Evolutionary conservation across 2,797 vertebrate species (phyloP).

Genomic region (Sciurus vulgaris): DNA sequence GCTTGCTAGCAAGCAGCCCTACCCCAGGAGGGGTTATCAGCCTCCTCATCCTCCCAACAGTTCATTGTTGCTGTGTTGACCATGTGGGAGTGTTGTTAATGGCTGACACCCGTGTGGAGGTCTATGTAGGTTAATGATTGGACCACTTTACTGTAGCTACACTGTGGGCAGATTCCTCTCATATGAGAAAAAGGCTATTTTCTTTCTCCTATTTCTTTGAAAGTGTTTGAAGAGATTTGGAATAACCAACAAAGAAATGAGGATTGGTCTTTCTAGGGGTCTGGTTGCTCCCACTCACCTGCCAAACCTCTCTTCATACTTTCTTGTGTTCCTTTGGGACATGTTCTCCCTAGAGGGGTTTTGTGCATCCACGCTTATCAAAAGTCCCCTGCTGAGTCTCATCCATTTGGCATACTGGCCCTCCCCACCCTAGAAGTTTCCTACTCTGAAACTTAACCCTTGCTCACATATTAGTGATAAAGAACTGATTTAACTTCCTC

Average conservation of each 20-base stretch:
- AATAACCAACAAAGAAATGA: not conserved
- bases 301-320: accelerated
- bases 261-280: not conserved
- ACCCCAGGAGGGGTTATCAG: not conserved
- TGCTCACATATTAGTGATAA: not conserved
- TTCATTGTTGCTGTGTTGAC: conserved; percentile 50
- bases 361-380: not conserved
- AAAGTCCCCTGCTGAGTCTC: not conserved
- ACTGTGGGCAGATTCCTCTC: conserved; percentile 47
- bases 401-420: not conserved
- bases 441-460: not conserved
- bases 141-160: conserved; percentile 54
- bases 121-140: conserved; percentile 79
- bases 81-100: conserved; percentile 66
- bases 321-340: not conserved
- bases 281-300: not conserved
- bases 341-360: not conserved
- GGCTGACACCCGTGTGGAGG: conserved; percentile 58
- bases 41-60: conserved; percentile 38
- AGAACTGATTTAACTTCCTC: not conserved
- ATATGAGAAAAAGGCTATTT: conserved; percentile 55
- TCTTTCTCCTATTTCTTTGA: conserved; percentile 17
- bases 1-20: conserved; percentile 58
- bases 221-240: not conserved
- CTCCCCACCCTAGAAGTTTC: not conserved